These are phyloP conservation scores for Limnephilus auricula DNA, from an alignment of 2,888 invertebrate species.

Conservation along the genomic window DNA sequence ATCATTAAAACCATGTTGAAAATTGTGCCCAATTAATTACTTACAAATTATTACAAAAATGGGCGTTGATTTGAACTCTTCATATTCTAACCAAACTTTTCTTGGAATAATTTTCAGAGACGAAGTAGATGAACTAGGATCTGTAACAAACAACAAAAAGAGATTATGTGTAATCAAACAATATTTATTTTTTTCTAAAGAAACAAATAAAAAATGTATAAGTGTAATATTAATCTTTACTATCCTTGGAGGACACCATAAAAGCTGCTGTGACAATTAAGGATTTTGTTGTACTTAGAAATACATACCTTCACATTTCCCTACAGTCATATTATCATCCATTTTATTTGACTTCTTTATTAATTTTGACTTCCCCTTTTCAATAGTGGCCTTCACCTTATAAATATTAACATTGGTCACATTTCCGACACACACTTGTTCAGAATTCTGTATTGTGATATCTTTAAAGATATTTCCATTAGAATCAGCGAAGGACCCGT, in stretches of 20 bases:
- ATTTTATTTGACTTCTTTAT: neutral
- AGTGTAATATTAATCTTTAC: neutral
- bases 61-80: neutral
- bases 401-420: conserved; percentile 74
- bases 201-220: neutral
- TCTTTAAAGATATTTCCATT: conserved; percentile 50
- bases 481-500: conserved; percentile 32
- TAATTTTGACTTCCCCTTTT: neutral
- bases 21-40: neutral
- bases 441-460: conserved; percentile 71
- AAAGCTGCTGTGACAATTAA: neutral
- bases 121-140: neutral
- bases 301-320: neutral
- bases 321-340: neutral
- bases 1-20: neutral
- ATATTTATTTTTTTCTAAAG: neutral
- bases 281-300: neutral
- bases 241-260: neutral
- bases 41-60: conserved; percentile 12
- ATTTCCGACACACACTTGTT: conserved; percentile 74
- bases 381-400: conserved; percentile 15
- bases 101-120: conserved; percentile 9
- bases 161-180: neutral
- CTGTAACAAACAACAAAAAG: neutral
- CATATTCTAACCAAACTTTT: conserved; percentile 19